Evolutionary conservation across 1,140 invertebrate species (phyloP).

Genomic region (Ladona fulva): DNA sequence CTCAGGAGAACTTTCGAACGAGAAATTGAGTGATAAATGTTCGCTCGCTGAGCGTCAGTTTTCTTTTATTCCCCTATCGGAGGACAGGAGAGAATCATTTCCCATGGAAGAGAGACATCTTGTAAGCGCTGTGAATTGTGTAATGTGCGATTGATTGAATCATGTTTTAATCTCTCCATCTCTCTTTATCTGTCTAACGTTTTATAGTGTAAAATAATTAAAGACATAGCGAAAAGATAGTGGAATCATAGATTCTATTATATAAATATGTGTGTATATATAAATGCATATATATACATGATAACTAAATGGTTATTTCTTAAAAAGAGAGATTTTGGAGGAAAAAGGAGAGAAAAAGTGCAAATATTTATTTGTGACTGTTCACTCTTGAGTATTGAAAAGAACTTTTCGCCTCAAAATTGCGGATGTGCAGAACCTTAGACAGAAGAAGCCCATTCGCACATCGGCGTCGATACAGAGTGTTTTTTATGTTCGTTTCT

Average conservation of each 20-base stretch:
- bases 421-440: neutral
- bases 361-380: neutral
- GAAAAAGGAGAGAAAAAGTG: neutral
- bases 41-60: too few species aligned
- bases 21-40: too few species aligned
- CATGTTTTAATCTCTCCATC: too few species aligned
- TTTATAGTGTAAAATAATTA: neutral
- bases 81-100: too few species aligned
- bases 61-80: too few species aligned
- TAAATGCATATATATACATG: neutral
- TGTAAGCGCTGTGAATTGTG: too few species aligned
- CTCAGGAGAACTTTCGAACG: too few species aligned
- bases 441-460: neutral
- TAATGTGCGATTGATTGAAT: too few species aligned
- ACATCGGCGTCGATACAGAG: neutral
- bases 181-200: too few species aligned
- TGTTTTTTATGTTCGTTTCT: neutral
- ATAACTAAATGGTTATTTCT: neutral
- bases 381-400: neutral
- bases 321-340: neutral
- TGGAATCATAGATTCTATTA: neutral
- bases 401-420: neutral
- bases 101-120: too few species aligned
- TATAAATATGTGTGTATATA: too few species aligned
- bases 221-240: neutral